Evolutionary conservation across 2,797 vertebrate species (phyloP), one percentile per base, ranked within the genome.

Genomic region (Synanceia verrucosa): DNA sequence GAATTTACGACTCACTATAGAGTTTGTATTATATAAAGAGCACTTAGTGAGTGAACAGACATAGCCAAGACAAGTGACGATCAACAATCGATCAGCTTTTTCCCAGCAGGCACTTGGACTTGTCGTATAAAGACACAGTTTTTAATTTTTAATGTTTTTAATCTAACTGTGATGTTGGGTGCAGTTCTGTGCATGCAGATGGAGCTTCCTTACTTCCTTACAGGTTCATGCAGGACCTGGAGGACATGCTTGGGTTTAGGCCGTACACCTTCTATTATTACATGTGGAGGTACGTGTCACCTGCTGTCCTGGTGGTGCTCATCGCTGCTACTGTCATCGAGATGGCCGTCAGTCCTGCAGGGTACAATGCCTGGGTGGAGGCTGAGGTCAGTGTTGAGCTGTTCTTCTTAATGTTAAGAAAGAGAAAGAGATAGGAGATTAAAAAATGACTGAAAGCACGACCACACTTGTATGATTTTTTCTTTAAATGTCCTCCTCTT

Each of bases 221-320:
- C 84, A 94, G 97, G 86, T 99, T 99, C 88, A 94, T 98, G 94
- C 97, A 99, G 88, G 97, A 99, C 76, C 91, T 99, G 64, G 97
- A 97, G 65, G 97, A 99, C 84, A 99, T 99, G 98, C 94, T 99
- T 79, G 97, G 97, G 4, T 99, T 99, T 93, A 93, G 94, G 83
- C 97, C 98, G 10, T 96, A 94, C 73, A 65, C 58, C 69, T 95
- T 97, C 82, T 99, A 99, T 78, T 99, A 96, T 86, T 99, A 99
- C 82, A 97, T 96, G 93, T 99, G 98, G 98, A 96, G 95, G 87
- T 99, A 96, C 6, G 89, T 99, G 79, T 97, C 97, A 19, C 98
- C 98, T 24, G 78, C 96, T 34, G 86, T 97, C 16, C 82, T 99
- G 34, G 48, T 94, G 29, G 87, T 95, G 70, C 93, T 99, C 71